Evolutionary conservation across 1,140 invertebrate genomes (phyloP), one percentile per base, ranked within the genome.

Genomic region (Sipha flava): DNA sequence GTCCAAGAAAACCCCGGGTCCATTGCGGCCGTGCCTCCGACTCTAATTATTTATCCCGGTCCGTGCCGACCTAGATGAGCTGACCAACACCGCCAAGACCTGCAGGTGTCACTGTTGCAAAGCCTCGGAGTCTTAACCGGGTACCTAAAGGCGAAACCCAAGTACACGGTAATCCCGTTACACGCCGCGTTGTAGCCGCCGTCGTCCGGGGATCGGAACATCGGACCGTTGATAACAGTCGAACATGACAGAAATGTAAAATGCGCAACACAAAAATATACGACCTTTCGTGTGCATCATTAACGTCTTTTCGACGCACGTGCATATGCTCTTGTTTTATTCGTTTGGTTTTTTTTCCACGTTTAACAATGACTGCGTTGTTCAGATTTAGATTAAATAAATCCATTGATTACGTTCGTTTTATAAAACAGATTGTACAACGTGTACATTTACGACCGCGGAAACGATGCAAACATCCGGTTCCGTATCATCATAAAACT

Each of bases 401-500:
- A 77, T 77, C 73, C 52, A 77, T 57, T 77, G 73, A 77, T 77
- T 77, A 59, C 47, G 52, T 77, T 77, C 37, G 59, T 59, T 59
- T 57, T 57, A 40, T 37, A 57, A 59, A 40, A 77, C 49, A 57
- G 49, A 57, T 14, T 43, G 52, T 77, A 29, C 9, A 59, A 10
- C 9, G n/a, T 21, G 49, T 37, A 37, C 37, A 75, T 54, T 34
- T 75, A 52, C 26, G 37, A 77, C 49, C 52, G 16, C 73, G 49
- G 49, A 57, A 77, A 77, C 47, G 73, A 77, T 40, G 49, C 49
- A 59, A 77, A 77, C 73, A 77, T 77, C 73, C 73, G 73, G 73
- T 57, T 77, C 47, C 52, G 52, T 29, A 59, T 59, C 73, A 77
- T 77, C 52, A 54, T 43, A 59, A 57, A 77, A 77, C 73, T 77